Evolutionary conservation across 2,888 invertebrate genomes (phyloP).

Genomic region (Amphipoea oculea): DNA sequence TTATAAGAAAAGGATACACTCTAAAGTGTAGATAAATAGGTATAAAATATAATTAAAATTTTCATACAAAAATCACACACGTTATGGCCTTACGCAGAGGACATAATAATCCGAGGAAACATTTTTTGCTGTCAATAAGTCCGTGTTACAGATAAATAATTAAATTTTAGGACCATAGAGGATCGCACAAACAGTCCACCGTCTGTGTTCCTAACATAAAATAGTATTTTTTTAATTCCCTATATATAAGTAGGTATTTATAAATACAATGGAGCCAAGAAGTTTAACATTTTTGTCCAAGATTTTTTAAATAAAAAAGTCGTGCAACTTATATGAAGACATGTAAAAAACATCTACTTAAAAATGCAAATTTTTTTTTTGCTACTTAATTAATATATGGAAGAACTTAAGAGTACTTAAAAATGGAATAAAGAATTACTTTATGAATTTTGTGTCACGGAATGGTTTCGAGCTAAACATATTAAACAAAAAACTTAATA

Average conservation of each 20-base stretch:
- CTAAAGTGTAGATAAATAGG: slow-evolving; percentile 13
- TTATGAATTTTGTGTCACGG: background rate
- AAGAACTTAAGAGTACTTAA: background rate
- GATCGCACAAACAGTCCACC: background rate
- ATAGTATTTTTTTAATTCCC: background rate
- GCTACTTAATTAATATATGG: background rate
- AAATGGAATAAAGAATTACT: background rate
- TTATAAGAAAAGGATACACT: slow-evolving; percentile 1
- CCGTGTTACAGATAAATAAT: background rate
- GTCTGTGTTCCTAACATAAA: background rate
- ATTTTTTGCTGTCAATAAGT: background rate
- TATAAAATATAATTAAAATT: slow-evolving; percentile 26
- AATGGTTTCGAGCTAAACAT: slow-evolving; percentile 6
- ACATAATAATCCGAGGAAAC: background rate
- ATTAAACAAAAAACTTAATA: background rate
- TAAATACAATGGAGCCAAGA: background rate
- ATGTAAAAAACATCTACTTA: background rate
- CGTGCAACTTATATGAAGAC: background rate
- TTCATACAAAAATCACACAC: slow-evolving; percentile 9
- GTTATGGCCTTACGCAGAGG: background rate
- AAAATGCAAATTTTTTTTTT: background rate
- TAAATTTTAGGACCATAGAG: background rate
- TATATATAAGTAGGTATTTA: background rate
- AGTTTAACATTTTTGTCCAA: slow-evolving; percentile 1
- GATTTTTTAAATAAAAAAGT: background rate